Conservation (phyloP, 2,888 invertebrate genomes). For the Mycalesis mineus region DNA sequence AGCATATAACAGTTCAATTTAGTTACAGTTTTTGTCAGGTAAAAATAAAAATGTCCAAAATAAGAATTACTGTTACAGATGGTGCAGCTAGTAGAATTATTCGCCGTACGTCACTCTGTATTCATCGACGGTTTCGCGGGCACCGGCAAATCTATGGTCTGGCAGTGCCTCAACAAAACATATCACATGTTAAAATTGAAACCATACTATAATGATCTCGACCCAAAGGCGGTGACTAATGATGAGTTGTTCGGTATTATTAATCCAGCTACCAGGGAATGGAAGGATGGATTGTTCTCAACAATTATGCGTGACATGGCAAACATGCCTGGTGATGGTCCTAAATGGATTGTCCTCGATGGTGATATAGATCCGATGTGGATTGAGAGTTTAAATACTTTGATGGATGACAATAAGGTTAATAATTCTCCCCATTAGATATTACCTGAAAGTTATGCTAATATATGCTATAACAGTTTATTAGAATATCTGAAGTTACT, state of each 20-base stretch:
- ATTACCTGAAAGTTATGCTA: no score
- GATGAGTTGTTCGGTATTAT: slow-evolving; percentile 97
- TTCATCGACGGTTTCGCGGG: slow-evolving; percentile 92
- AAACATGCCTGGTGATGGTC: slow-evolving; percentile 89
- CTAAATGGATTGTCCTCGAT: slow-evolving; percentile 97
- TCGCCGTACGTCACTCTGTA: slow-evolving; percentile 96
- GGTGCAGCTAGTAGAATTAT: slow-evolving; percentile 94
- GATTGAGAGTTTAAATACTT: slow-evolving; percentile 97
- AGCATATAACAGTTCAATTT: no score
- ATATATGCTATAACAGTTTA: no score
- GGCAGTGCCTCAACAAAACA: slow-evolving; percentile 92
- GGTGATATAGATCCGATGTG: slow-evolving; percentile 99
- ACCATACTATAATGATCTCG: slow-evolving; percentile 92
- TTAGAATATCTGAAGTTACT: no score
- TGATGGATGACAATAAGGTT: slow-evolving; percentile 97
- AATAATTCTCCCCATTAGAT: neutral
- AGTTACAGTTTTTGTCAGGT: no score
- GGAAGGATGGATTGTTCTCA: slow-evolving; percentile 95
- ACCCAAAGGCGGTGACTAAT: slow-evolving; percentile 97
- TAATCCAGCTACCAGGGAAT: slow-evolving; percentile 94
- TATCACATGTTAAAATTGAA: slow-evolving; percentile 88
- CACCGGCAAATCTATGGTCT: slow-evolving; percentile 94
- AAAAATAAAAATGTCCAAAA: no score
- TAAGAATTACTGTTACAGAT: slow-evolving; percentile 70
- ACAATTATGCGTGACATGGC: slow-evolving; percentile 96